phyloP scores from a whole-genome alignment of 2,113 vertebrate genomes.

The Puffinus mauretanicus region DNA sequence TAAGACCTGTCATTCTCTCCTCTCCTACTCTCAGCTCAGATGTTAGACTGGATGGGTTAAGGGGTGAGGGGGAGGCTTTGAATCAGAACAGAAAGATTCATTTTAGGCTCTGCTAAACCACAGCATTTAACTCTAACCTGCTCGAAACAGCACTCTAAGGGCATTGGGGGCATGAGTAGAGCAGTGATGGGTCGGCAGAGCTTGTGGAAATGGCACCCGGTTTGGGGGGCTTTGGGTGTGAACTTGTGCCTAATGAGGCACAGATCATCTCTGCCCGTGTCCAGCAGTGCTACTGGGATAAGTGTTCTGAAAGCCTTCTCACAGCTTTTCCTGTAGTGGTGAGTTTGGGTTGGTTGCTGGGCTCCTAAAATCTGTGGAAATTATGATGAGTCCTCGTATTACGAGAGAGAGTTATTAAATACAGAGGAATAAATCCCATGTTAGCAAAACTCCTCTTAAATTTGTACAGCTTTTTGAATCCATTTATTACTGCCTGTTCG shows the following conservation, averaged over 20 bases:
- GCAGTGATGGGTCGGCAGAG: neutral
- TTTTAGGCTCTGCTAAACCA: neutral
- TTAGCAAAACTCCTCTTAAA: neutral
- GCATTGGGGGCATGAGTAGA: neutral
- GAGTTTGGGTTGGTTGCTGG: neutral
- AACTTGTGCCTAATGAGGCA: neutral
- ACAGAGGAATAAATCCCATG: neutral
- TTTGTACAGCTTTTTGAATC: neutral
- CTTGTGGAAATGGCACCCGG: neutral
- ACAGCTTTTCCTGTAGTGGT: neutral
- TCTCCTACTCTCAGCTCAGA: neutral
- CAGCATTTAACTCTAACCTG: neutral
- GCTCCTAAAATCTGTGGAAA: neutral
- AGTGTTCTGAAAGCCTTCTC: neutral
- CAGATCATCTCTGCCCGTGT: neutral
- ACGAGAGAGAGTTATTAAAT: neutral
- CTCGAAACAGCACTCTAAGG: rapidly evolving
- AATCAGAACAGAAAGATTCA: neutral
- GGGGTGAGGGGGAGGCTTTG: neutral
- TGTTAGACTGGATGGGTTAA: neutral
- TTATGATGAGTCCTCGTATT: neutral
- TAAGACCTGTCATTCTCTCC: neutral
- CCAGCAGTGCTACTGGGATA: neutral
- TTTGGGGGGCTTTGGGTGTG: neutral
- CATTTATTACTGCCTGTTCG: neutral